Base-by-base conservation (phyloP, 2,888 invertebrate genomes). In the Cheilosia impressa region DNA sequence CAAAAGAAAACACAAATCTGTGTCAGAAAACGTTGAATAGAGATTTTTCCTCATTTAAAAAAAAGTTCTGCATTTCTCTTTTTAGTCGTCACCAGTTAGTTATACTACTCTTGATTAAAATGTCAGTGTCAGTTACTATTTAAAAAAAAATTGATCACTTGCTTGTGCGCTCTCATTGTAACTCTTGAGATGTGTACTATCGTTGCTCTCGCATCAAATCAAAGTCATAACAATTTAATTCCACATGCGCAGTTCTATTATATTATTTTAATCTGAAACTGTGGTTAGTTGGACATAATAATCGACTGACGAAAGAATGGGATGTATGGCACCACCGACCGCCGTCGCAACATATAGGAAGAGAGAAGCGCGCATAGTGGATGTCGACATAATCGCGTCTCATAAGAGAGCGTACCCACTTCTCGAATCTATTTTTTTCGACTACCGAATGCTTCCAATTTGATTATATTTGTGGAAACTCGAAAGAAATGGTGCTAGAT, bases 191-290 rank as follows among this genome's bases (percentile, higher is more conserved):
- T 71, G 55, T 17, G 9, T 50, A 60, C 53, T 53, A 55, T 63
- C 19, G 50, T n/a, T 78, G 27, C 34, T 60, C 60, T 66, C 55
- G 62, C 76, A 50, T 63, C 66, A 66, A 81, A 85, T 81, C 85
- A 85, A 85, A 85, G 71, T 72, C 72, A 68, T 76, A 81, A 66
- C 76, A 85, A 85, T 85, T 85, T 85, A 81, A 81, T 76, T 77
- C 43, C 76, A 81, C 85, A 85, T 85, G 85, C 85, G 85, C 85
- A 85, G 84, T 80, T 52, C 72, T 62, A 65, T 71, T 66, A 72
- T 71, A 53, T 71, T 71, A 73, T 62, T 79, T 79, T 78, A 84
- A 80, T 76, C 80, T 60, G 55, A 57, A 68, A 34, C 47, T 5
- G 3, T 22, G 24, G 15, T 27, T 27, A 9, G 38, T 47, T 66